These are phyloP conservation scores for Pherbina coryleti DNA, from an alignment of 2,888 invertebrate genomes.

Conservation along the genomic window DNA sequence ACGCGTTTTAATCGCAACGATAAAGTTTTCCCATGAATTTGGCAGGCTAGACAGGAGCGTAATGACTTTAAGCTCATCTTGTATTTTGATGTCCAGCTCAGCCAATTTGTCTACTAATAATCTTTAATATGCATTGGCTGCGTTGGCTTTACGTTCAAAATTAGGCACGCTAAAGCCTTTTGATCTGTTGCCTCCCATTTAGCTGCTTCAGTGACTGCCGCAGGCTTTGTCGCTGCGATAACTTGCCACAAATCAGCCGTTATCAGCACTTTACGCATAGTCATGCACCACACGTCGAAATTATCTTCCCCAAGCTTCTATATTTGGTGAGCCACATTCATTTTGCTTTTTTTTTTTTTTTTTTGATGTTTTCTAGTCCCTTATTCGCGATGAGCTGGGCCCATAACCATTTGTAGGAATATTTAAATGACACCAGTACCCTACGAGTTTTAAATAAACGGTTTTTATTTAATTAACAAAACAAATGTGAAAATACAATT, in stretches of 20 bases:
- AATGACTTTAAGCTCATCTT: neutral
- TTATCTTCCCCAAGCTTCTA: conserved; percentile 31
- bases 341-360: neutral
- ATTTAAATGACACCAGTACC: too few relatives aligned
- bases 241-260: conserved; percentile 30
- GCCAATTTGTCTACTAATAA: neutral
- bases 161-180: neutral
- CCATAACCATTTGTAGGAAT: too few relatives aligned
- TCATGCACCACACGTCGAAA: conserved; percentile 30
- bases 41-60: neutral
- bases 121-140: neutral
- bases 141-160: neutral
- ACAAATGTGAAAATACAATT: too few relatives aligned
- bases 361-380: too few relatives aligned
- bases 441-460: too few relatives aligned
- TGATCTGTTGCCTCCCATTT: neutral
- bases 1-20: neutral
- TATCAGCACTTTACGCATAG: conserved; percentile 27
- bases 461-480: too few relatives aligned
- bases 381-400: too few relatives aligned
- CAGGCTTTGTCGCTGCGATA: neutral
- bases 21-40: neutral
- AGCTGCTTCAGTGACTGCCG: neutral
- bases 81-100: neutral
- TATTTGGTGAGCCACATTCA: neutral